Percentiles rank a stretch among this genome's conserved stretches.
Conservation (phyloP, 2,797 vertebrate genomes). For the Bovichtus variegatus region DNA sequence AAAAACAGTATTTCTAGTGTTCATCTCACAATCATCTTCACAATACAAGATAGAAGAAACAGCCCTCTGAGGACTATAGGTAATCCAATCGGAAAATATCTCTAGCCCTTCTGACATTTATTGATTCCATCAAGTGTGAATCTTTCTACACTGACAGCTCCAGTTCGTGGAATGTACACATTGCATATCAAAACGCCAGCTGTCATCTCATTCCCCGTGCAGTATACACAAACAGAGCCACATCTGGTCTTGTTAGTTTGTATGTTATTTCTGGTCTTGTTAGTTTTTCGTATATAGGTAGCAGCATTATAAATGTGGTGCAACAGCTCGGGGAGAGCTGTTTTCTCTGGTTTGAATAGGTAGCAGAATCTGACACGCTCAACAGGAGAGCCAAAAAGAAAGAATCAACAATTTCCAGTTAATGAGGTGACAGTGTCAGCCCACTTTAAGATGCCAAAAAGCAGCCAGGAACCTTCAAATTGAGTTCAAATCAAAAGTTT, state of each 20-base stretch:
- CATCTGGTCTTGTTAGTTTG: slow-evolving; percentile 32
- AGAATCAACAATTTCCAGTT: slow-evolving; percentile 26
- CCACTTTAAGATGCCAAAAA: background rate
- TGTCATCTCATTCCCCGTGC: slow-evolving; percentile 5
- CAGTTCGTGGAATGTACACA: slow-evolving; percentile 6
- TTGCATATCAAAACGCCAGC: background rate
- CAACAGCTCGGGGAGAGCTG: background rate
- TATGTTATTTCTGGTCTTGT: slow-evolving; percentile 28
- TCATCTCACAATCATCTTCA: background rate
- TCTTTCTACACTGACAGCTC: background rate
- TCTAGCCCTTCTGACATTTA: background rate
- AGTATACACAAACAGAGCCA: background rate
- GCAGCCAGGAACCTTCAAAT: background rate
- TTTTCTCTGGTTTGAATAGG: slow-evolving; percentile 34
- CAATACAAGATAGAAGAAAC: background rate
- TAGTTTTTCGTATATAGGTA: slow-evolving; percentile 30
- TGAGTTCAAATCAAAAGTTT: background rate
- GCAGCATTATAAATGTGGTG: background rate
- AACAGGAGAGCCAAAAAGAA: slow-evolving; percentile 3
- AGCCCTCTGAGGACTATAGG: background rate
- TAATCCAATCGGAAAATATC: background rate
- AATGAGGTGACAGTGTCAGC: slow-evolving; percentile 43
- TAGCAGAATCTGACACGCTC: slow-evolving; percentile 20
- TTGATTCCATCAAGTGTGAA: slow-evolving; percentile 12
- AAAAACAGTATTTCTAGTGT: background rate